A percentile compares a stretch with the other conserved stretches of the same genome.
These are phyloP conservation scores for Limenitis camilla DNA, from an alignment of 2,888 invertebrate genomes.

Conservation along the genomic window DNA sequence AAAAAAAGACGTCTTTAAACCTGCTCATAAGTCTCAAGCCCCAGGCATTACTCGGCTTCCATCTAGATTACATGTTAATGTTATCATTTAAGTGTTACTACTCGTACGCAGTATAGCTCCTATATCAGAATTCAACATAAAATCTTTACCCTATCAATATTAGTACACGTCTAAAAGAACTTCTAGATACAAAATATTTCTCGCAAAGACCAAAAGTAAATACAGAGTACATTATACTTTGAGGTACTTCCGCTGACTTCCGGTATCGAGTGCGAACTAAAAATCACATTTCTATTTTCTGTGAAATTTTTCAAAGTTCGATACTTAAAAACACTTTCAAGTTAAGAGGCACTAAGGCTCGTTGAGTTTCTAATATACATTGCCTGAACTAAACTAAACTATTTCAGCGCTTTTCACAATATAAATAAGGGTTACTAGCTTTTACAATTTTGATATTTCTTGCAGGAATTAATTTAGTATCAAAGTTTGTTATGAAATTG, in stretches of 20 bases:
- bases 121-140: no score
- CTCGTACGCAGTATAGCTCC: no score
- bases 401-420: background rate
- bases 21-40: no score
- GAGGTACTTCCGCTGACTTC: background rate
- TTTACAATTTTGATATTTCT: constrained; percentile 7
- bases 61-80: no score
- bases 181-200: background rate
- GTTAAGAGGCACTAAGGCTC: constrained; percentile 9
- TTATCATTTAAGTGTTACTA: no score
- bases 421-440: background rate
- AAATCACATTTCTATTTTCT: background rate
- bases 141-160: background rate
- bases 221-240: background rate
- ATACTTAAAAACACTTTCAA: constrained; percentile 16
- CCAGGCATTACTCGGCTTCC: no score
- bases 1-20: no score
- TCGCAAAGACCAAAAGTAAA: background rate
- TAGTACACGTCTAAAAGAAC: background rate
- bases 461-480: constrained; percentile 6
- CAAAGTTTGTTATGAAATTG: constrained; percentile 2
- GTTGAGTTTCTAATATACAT: constrained; percentile 9
- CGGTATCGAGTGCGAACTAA: background rate
- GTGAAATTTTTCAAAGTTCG: constrained; percentile 10
- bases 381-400: background rate